These are phyloP conservation scores for Phrynocephalus guinanensis DNA, from an alignment of 2,797 vertebrate species.

Conservation along the genomic window DNA sequence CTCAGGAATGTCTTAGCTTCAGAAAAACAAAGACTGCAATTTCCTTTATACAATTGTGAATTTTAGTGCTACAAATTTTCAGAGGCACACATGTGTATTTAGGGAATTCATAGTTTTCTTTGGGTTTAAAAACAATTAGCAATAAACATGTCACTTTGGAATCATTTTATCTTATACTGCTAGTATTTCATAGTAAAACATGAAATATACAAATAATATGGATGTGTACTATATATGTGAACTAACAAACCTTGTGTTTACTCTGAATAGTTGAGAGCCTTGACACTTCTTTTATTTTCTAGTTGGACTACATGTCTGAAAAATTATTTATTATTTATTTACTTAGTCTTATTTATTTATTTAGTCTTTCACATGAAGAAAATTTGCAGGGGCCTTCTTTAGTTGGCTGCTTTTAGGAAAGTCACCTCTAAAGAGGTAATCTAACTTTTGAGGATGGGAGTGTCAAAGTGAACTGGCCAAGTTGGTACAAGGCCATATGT, in stretches of 20 bases:
- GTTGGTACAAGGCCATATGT: neutral
- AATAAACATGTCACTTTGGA: slow-evolving; percentile 34
- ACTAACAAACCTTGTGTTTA: neutral
- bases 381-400: neutral
- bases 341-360: neutral
- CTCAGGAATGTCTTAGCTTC: slow-evolving; percentile 38
- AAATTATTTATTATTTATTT: neutral
- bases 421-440: neutral
- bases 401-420: neutral
- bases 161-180: neutral
- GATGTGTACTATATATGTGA: neutral
- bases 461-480: neutral
- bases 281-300: slow-evolving; percentile 8
- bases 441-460: neutral
- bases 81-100: slow-evolving; percentile 12
- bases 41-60: slow-evolving; percentile 17
- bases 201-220: slow-evolving; percentile 15
- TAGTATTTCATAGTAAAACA: slow-evolving; percentile 12
- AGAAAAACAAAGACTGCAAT: slow-evolving; percentile 39
- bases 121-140: slow-evolving; percentile 19
- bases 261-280: neutral
- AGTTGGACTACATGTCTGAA: neutral
- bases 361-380: neutral
- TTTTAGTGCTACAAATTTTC: slow-evolving; percentile 25
- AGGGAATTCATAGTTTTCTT: slow-evolving; percentile 39